Evolutionary conservation across 2,113 vertebrate genomes (phyloP).

Genomic region (Salminus brasiliensis): DNA sequence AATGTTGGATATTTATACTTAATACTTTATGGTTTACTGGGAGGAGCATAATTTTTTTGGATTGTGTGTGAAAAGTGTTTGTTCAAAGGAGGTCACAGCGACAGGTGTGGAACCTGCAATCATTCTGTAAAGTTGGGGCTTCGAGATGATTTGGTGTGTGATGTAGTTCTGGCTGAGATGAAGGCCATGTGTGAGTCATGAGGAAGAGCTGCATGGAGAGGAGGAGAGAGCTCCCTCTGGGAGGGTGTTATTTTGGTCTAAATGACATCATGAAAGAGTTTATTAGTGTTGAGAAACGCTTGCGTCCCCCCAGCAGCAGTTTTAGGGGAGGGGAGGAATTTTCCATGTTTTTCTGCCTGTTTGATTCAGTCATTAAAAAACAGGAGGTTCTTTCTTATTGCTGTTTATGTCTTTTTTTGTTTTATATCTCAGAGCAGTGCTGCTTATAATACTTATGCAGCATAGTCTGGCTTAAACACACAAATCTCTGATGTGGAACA

Average conservation of each 20-base stretch:
- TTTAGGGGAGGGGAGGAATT: no score
- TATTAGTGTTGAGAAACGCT: neutral
- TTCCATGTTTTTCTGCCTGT: no score
- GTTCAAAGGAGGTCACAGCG: conserved; percentile 21
- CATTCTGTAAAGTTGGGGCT: neutral
- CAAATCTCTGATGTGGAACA: no score
- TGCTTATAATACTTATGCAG: no score
- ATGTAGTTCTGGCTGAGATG: neutral
- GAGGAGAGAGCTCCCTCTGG: neutral
- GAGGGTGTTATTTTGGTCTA: neutral
- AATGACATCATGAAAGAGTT: neutral
- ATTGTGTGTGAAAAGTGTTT: neutral
- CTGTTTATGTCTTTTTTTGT: no score
- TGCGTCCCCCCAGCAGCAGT: no score
- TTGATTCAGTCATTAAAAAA: no score
- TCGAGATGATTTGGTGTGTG: neutral
- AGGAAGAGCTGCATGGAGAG: neutral
- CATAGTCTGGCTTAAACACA: no score
- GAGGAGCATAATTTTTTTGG: neutral
- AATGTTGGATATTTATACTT: conserved; percentile 13
- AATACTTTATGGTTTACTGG: neutral
- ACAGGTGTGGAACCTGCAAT: conserved; percentile 39
- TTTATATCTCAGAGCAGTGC: no score
- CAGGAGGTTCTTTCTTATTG: no score
- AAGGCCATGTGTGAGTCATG: neutral